Evolutionary conservation across 2,888 invertebrate genomes (phyloP), one percentile per base, ranked within the genome.

Genomic region (Vanessa cardui): DNA sequence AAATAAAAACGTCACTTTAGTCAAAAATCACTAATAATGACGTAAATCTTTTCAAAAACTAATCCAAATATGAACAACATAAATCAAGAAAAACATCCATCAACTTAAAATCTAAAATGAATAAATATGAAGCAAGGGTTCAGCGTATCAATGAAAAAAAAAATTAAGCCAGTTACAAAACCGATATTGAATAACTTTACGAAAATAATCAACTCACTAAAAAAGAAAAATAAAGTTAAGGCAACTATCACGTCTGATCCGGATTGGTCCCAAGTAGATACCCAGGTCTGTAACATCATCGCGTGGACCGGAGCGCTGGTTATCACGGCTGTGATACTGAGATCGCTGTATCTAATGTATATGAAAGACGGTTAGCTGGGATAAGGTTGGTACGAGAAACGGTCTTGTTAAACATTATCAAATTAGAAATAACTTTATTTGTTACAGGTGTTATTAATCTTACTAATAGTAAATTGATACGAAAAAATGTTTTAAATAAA

Each of bases 281-380:
- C 45, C 5, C 60, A 70, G 1, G 9, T 73, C 6, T 69, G 67
- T 26, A 69, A 64, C 39, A 59, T 81, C 1, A 62, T 83, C 7
- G 78, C 79, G 0, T 81, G 79, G 78, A 76, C 77, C 0, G 84
- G 83, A 0, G 80, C 76, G 1, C 59, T 83, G 4, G 78, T 82
- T 4, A 71, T 86, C 7, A 75, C 78, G 0, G 72, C 68, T 0
- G 74, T 85, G 0, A 70, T 86, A 0, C 26, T 82, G 0, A 75
- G 84, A 18, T 83, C 86, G 0, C 72, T 86, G 7, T 85, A 84
- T 70, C 70, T 85, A 26, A 76, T 83, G 78, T 84, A 78, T 60
- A 64, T 78, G 12, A 81, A 80, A 16, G 83, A 83, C 20, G 74
- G 73, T 45, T 75, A 61, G 21, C 12, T 50, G 49, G 54, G 58